Evolutionary conservation across 2,888 invertebrate species (phyloP).

Genomic region (Lasioglossum pauxillum): DNA sequence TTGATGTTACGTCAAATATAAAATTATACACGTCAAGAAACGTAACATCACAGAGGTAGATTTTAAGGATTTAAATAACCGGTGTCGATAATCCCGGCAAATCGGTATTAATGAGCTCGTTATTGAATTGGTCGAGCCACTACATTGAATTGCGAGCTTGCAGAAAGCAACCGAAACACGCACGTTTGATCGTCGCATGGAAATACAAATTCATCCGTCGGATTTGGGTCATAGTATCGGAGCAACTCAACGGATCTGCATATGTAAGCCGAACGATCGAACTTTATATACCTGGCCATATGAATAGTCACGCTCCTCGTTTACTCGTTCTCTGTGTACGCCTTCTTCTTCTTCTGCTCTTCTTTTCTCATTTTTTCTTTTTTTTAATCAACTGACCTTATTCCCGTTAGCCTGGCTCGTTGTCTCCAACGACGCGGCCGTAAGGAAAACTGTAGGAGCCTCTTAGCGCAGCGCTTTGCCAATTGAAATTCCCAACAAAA

Average conservation of each 20-base stretch:
- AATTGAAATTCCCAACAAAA: slow-evolving; percentile 70
- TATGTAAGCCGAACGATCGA: slow-evolving; percentile 24
- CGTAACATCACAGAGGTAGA: no score
- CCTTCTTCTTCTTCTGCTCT: neutral
- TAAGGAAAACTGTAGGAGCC: slow-evolving; percentile 38
- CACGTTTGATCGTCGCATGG: neutral
- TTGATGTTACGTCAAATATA: no score
- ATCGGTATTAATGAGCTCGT: neutral
- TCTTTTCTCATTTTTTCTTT: neutral
- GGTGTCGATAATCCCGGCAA: neutral
- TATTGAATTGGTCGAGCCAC: neutral
- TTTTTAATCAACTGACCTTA: slow-evolving; percentile 65
- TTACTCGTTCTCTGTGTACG: neutral
- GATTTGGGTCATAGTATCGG: slow-evolving; percentile 22
- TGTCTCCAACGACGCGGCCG: slow-evolving; percentile 25
- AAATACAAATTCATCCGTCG: slow-evolving; percentile 18
- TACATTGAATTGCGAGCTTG: neutral
- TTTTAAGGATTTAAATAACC: neutral
- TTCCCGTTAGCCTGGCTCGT: slow-evolving; percentile 44
- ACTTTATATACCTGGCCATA: neutral
- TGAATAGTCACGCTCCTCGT: neutral
- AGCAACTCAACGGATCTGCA: slow-evolving; percentile 9
- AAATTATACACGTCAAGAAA: neutral
- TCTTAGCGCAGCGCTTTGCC: slow-evolving; percentile 58
- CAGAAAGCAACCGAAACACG: neutral